Evolutionary conservation across 2,113 vertebrate species (phyloP), one percentile per base, ranked within the genome.

Genomic region (Eudyptes chrysolophus): DNA sequence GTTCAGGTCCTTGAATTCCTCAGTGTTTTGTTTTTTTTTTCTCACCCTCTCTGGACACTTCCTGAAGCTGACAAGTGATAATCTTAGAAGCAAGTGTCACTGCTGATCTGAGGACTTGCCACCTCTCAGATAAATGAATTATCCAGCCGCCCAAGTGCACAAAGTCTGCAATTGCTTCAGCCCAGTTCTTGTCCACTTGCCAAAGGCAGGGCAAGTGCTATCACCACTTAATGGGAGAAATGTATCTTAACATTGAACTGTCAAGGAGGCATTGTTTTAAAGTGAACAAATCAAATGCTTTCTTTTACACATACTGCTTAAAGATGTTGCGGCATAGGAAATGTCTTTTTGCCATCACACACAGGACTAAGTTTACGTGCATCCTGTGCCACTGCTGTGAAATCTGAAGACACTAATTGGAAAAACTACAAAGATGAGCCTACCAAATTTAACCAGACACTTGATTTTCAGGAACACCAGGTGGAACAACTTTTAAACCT

Each of bases 291-390:
- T 89, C 27, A 20, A 74, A 49, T 2, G 6, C 6, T 86, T 85
- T 54, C 22, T 92, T 65, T 72, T 69, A 42, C 32, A 52, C 20
- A 52, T 27, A 52, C 14, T 62, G 51, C 42, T 82, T 84, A 48
- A 87, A 89, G 16, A 34, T 75, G 11, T 10, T 84, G 16, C 20
- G 46, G 16, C 27, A 51, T 22, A 68, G 8, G 20, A 82, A 75
- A 68, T 12, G 4, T 14, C 3, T 76, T 80, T 74, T 58, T 78
- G 40, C 40, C 10, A 21, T 81, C 13, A 57, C 13, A 26, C 0
- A 0, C 4, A 46, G 7, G 21, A 72, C 40, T 64, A 64, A 51
- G 0, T 32, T 55, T 54, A 11, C 7, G 38, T 40, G 64, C 5
- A 26, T 64, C 7, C 32, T 55, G 10, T 64, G 20, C 6, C 25